Evolutionary conservation across 2,113 vertebrate genomes (phyloP).

Genomic region (Pterophyllum scalare): DNA sequence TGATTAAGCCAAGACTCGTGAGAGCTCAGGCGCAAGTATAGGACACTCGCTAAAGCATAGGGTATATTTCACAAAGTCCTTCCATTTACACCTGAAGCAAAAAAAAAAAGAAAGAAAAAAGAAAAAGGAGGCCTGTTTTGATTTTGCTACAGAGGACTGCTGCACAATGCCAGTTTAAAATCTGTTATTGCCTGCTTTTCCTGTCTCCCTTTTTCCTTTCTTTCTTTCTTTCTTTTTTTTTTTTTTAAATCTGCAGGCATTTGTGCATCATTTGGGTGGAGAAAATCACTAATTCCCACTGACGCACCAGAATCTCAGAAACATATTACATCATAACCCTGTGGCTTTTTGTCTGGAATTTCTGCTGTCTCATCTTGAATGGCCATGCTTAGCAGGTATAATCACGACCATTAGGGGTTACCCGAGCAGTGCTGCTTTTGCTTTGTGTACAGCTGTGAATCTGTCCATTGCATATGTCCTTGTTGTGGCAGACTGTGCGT

Average conservation of each 20-base stretch:
- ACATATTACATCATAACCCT: slow-evolving; percentile 3
- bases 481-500: slow-evolving; percentile 36
- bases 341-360: slow-evolving; percentile 19
- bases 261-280: slow-evolving; percentile 31
- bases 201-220: slow-evolving; percentile 12
- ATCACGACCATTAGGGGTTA: slow-evolving; percentile 10
- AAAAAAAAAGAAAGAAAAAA: background rate
- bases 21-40: slow-evolving; percentile 67
- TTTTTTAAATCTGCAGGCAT: slow-evolving; percentile 39
- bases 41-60: slow-evolving; percentile 72
- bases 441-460: slow-evolving; percentile 40
- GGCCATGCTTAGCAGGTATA: slow-evolving; percentile 29
- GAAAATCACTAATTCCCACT: slow-evolving; percentile 14
- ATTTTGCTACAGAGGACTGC: slow-evolving; percentile 39
- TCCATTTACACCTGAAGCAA: slow-evolving; percentile 51
- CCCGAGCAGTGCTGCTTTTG: slow-evolving; percentile 26
- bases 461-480: slow-evolving; percentile 57
- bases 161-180: slow-evolving; percentile 42
- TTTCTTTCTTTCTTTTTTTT: background rate
- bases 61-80: slow-evolving; percentile 65
- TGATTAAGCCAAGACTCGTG: slow-evolving; percentile 67
- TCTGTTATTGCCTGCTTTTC: slow-evolving; percentile 42
- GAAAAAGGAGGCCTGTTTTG: slow-evolving; percentile 20
- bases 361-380: slow-evolving; percentile 16
- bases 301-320: slow-evolving; percentile 20